Evolutionary conservation across 1,140 invertebrate species (phyloP), one percentile per base, ranked within the genome.

Genomic region (Cotesia chilonis): DNA sequence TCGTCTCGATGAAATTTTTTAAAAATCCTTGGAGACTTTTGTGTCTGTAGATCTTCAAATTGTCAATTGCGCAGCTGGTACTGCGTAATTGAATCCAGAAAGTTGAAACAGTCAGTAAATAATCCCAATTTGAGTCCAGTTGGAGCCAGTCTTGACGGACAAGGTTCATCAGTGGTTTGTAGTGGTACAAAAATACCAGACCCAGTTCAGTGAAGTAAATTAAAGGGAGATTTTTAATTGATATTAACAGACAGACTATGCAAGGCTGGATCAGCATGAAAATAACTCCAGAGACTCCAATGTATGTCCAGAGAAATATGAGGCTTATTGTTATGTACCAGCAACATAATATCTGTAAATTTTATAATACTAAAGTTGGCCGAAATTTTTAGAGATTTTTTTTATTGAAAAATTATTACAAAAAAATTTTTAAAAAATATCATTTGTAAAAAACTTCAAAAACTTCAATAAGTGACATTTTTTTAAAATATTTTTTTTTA

Each of bases 11-110:
- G 60, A 89, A 82, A 69, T 86, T 78, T 14, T 79, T 73, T 4
- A 81, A 79, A 71, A 81, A 81, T 55, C 76, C 78, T n/a, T 36
- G 54, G 3, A 80, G 67, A 74, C 66, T 79, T 55, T 79, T 72
- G 14, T 78, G 69, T 41, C 84, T 72, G 20, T 81, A 78, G 28
- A 72, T 73, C 20, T 76, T 69, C 51, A 83, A 86, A 37, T 76
- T 83, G 68, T 90, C 89, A 52, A 90, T 84, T 52, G 83, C 83
- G 67, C 87, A 90, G 74, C 89, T 89, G 6, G 90, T 85, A 71
- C 88, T 88, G 75, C 88, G 82, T 5, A 90, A 74, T 76, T 88
- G 87, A 67, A 87, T 86, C 90, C 90, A 91, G 59, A 87, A 88
- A 51, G 88, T 77, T 12, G 82, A 81, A 35, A 87, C 79, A 20